Base-by-base conservation (phyloP, 2,113 vertebrate species). In the Triplophysa dalaica region DNA sequence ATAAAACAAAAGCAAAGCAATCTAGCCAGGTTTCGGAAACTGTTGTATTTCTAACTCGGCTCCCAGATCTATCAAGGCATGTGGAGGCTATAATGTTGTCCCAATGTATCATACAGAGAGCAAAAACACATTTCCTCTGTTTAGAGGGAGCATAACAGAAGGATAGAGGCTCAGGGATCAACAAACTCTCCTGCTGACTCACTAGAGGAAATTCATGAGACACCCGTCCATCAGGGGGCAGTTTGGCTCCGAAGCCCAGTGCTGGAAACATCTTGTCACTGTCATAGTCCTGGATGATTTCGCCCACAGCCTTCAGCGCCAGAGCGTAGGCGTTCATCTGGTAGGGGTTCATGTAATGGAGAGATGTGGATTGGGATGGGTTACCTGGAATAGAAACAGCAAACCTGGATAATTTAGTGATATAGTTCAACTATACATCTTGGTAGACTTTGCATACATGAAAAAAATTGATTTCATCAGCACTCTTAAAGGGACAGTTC, bases 271-370 rank as follows among this genome's bases (percentile, higher is more conserved):
- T 96, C 90, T 97, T 98, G 88, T 97, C 94, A 1, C 95, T 97
- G 94, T 96, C 96, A 0, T 98, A 98, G 89, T 98, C 96, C 89
- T 98, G 96, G 87, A 97, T 97, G 88, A 98, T 96, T 88, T 98
- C 96, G 0, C 96, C 96, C 0, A 97, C 96, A 0, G 96, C 96
- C 9, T 94, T 95, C 84, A 98, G 93, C 0, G 96, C 96, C 94
- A 98, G 94, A 21, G 96, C 93, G 0, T 98, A 98, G 63, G 96
- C 96, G 0, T 97, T 98, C 87, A 96, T 93, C 93, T 97, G 96
- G 93, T 96, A 98, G 1, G 96, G 96, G 81, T 96, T 98, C 96
- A 97, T 95, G 90, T 98, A 98, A 91, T 98, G 96, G 70, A 97
- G 93, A 0, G 96, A 98, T 0, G 96, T 97, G 80, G 96, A 96